A percentile compares a stretch with the other conserved stretches of the same genome.
These are phyloP conservation scores for Callimorpha dominula DNA, from an alignment of 2,888 invertebrate species.

Conservation along the genomic window DNA sequence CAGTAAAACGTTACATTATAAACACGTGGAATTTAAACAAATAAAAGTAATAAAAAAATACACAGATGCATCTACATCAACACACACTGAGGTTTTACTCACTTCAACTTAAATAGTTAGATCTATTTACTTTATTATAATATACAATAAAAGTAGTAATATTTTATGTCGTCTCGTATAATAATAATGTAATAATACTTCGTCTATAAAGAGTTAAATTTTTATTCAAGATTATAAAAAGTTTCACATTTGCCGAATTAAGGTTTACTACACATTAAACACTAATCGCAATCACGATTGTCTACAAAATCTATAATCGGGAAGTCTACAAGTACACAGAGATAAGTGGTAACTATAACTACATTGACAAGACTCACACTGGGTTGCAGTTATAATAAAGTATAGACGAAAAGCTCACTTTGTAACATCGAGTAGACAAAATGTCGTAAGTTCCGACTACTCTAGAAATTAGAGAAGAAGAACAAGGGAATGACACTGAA, in stretches of 20 bases:
- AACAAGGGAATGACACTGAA: slow-evolving; percentile 49
- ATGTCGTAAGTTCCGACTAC: slow-evolving; percentile 62
- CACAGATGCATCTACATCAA: slow-evolving; percentile 25
- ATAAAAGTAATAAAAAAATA: slow-evolving; percentile 29
- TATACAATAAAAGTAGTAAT: slow-evolving; percentile 24
- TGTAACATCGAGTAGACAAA: slow-evolving; percentile 29
- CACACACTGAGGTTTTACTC: slow-evolving; percentile 25
- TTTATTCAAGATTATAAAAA: slow-evolving; percentile 17
- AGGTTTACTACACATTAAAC: neutral
- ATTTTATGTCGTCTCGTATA: slow-evolving; percentile 25
- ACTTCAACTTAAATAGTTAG: slow-evolving; percentile 42
- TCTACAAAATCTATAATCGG: slow-evolving; percentile 23
- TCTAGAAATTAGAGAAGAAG: slow-evolving; percentile 71
- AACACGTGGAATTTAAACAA: slow-evolving; percentile 46
- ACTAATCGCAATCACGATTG: slow-evolving; percentile 21
- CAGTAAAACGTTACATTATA: slow-evolving; percentile 47
- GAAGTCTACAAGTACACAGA: slow-evolving; percentile 33
- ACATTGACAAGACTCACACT: slow-evolving; percentile 51
- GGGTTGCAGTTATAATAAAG: slow-evolving; percentile 42
- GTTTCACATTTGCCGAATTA: slow-evolving; percentile 5
- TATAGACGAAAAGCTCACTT: slow-evolving; percentile 30
- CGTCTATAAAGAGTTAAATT: slow-evolving; percentile 14
- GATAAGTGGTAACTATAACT: slow-evolving; percentile 49
- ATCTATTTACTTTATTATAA: slow-evolving; percentile 38
- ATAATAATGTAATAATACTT: slow-evolving; percentile 23